Evolutionary conservation across 2,113 vertebrate species (phyloP).

Genomic region (Channa argus): DNA sequence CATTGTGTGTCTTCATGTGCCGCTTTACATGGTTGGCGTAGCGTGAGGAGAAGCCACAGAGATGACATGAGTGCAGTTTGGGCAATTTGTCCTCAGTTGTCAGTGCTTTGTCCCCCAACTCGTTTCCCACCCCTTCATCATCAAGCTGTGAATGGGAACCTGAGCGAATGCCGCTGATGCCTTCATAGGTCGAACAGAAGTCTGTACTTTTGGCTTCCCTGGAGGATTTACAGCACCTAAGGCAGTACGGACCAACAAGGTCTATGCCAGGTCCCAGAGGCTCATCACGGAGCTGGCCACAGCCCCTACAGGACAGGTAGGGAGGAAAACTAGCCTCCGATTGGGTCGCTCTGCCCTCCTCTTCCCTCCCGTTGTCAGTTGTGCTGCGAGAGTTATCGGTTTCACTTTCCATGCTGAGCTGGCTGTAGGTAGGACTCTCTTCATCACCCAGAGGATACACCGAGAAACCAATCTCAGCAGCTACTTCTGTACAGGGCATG

Average conservation of each 20-base stretch:
- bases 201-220: conserved; percentile 68
- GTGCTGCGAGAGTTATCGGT: conserved; percentile 83
- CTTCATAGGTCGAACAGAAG: conserved; percentile 70
- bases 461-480: conserved; percentile 90
- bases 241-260: conserved; percentile 81
- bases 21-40: conserved; percentile 98
- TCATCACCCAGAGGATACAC: conserved; percentile 90
- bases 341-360: conserved; percentile 51
- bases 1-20: conserved; percentile 99
- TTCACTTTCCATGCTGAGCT: conserved; percentile 90
- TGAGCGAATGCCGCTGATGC: conserved; percentile 57
- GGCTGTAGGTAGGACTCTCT: conserved; percentile 88
- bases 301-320: conserved; percentile 89
- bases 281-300: conserved; percentile 86
- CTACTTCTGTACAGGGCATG: conserved; percentile 82
- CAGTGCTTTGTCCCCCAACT: conserved; percentile 73
- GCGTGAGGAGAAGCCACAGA: conserved; percentile 95
- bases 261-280: conserved; percentile 80
- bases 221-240: conserved; percentile 82
- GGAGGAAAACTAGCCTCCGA: conserved; percentile 77
- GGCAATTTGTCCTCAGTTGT: conserved; percentile 70
- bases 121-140: conserved; percentile 52
- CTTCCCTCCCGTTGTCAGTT: conserved; percentile 79
- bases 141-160: conserved; percentile 55
- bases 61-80: conserved; percentile 91